Evolutionary conservation across 2,113 vertebrate genomes (phyloP).

Genomic region (Pionites leucogaster): DNA sequence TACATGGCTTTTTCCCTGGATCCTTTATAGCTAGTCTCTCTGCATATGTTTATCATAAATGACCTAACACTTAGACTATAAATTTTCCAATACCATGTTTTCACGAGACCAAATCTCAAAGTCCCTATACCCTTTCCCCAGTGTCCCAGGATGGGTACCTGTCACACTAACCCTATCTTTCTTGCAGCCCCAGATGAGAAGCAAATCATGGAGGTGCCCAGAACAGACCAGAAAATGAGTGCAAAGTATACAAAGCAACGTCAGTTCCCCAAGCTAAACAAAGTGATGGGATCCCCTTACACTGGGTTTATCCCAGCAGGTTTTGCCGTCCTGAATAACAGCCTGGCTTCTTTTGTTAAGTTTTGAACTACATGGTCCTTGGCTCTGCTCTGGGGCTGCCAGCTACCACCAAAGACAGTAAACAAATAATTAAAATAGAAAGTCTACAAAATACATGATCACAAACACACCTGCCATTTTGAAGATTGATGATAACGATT

Average conservation of each 20-base stretch:
- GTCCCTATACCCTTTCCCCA: neutral
- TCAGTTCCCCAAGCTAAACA: neutral
- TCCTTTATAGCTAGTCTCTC: neutral
- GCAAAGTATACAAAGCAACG: neutral
- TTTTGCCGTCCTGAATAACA: neutral
- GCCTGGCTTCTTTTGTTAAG: neutral
- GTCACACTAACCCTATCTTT: neutral
- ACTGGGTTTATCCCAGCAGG: neutral
- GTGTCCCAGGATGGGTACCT: neutral
- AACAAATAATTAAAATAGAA: neutral
- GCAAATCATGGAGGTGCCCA: neutral
- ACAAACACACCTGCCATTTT: neutral
- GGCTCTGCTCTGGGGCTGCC: neutral
- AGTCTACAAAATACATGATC: neutral
- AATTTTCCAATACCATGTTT: neutral
- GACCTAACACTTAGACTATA: neutral
- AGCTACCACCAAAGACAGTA: neutral
- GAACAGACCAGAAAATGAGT: neutral
- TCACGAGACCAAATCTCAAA: neutral
- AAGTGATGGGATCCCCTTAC: fast-evolving
- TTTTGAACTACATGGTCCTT: neutral
- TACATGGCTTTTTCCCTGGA: neutral
- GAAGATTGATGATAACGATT: neutral
- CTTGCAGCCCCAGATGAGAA: neutral
- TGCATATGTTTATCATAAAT: neutral